Conservation (phyloP, 2,888 invertebrate species). For the Entomobrya multifasciata region DNA sequence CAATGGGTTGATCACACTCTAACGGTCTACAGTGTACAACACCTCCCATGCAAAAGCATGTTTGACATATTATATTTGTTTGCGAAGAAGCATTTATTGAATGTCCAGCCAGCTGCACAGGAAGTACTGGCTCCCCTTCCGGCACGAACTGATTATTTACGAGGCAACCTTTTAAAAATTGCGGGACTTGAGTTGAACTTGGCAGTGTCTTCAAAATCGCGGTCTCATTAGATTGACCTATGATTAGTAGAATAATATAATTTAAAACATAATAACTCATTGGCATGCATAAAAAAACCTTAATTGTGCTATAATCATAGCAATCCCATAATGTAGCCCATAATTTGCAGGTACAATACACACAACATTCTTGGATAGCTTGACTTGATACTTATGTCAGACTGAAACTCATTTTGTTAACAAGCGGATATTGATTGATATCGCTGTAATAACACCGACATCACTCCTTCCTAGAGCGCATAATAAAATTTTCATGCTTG, state of each 20-base stretch:
- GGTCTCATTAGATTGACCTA: constrained; percentile 77
- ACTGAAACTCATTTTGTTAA: no score
- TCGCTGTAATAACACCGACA: no score
- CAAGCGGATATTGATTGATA: no score
- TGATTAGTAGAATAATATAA: no score
- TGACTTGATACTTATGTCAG: no score
- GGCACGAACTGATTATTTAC: constrained; percentile 85
- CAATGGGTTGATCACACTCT: constrained; percentile 88
- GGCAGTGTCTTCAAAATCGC: constrained; percentile 77
- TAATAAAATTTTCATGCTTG: no score
- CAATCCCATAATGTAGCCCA: no score
- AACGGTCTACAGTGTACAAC: constrained; percentile 88
- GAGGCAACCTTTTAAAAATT: constrained; percentile 84
- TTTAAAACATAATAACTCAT: no score
- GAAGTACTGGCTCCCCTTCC: constrained; percentile 88
- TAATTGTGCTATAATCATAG: background rate
- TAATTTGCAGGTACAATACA: no score
- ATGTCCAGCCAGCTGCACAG: constrained; percentile 69
- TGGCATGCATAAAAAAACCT: no score
- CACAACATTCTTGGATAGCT: no score
- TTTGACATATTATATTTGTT: constrained; percentile 84
- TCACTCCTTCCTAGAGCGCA: no score
- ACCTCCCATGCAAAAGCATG: constrained; percentile 90
- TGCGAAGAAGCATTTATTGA: constrained; percentile 24
- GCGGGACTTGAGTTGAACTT: constrained; percentile 76